phyloP scores from a whole-genome alignment of 2,113 vertebrate genomes.

The Glaucomys volans region DNA sequence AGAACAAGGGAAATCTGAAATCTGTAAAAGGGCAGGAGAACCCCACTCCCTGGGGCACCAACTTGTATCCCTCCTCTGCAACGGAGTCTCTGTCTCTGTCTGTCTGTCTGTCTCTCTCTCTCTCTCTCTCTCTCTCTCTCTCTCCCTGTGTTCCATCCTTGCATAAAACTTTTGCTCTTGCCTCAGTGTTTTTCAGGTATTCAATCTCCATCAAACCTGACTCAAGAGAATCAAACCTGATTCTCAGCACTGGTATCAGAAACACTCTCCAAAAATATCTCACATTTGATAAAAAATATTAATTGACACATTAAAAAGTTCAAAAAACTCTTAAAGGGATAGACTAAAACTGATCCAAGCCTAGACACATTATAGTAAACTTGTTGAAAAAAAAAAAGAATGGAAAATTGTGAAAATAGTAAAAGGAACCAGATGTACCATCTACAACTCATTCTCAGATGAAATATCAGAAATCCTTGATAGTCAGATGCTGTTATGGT shows the following conservation, averaged over 20 bases:
- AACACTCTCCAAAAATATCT: not conserved
- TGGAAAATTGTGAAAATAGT: not conserved
- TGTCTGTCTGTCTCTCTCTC: rapidly evolving
- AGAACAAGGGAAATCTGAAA: too few species aligned
- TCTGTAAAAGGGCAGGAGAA: too few species aligned
- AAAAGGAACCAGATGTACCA: not conserved
- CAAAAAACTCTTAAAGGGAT: not conserved
- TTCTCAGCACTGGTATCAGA: too few species aligned
- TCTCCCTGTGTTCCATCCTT: too few species aligned
- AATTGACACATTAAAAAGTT: not conserved
- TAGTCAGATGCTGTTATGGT: not conserved
- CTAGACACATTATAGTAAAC: not conserved
- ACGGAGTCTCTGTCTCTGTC: too few species aligned
- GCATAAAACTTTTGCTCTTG: too few species aligned
- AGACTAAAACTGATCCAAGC: not conserved
- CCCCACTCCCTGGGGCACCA: too few species aligned
- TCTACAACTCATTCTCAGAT: not conserved
- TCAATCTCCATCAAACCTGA: too few species aligned
- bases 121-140: too few species aligned
- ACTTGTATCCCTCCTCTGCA: too few species aligned
- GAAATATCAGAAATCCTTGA: not conserved
- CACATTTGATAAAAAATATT: not conserved
- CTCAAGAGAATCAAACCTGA: too few species aligned
- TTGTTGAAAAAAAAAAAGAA: not conserved
- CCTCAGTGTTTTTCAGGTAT: too few species aligned